Conservation (phyloP, 2,113 vertebrate genomes). For the Mesitornis unicolor region DNA sequence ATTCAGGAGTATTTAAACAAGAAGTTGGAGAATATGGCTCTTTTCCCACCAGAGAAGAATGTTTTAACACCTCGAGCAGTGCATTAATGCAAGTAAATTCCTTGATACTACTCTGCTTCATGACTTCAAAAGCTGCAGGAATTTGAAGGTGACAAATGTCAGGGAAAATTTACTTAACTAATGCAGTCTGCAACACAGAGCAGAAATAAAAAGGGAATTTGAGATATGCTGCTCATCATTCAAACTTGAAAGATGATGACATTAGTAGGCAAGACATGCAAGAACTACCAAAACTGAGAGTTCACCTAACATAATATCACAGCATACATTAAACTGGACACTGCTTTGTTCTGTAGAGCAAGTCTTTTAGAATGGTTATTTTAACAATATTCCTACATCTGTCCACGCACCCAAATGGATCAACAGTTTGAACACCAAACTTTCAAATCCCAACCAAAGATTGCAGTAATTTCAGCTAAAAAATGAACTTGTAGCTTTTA, state of each 20-base stretch:
- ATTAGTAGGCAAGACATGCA: neutral
- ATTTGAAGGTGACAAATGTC: neutral
- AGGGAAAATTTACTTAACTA: neutral
- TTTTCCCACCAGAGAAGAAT: neutral
- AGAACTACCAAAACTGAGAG: neutral
- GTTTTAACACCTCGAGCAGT: neutral
- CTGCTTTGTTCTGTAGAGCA: neutral
- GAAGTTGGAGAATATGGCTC: neutral
- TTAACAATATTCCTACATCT: neutral
- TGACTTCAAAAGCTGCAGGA: neutral
- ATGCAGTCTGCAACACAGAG: neutral
- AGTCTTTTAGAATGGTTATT: neutral
- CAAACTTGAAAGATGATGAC: neutral
- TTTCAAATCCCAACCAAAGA: neutral
- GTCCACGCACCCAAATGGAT: rapidly evolving
- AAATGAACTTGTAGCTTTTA: neutral
- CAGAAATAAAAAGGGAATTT: neutral
- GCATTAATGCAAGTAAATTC: neutral
- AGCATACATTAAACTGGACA: neutral
- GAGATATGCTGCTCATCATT: neutral
- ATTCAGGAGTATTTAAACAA: neutral
- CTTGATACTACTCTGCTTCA: neutral
- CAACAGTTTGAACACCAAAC: neutral
- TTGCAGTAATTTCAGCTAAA: neutral
- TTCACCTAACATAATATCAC: neutral